Base-by-base conservation (phyloP, 2,113 vertebrate species). In the Ramphastos sulfuratus region DNA sequence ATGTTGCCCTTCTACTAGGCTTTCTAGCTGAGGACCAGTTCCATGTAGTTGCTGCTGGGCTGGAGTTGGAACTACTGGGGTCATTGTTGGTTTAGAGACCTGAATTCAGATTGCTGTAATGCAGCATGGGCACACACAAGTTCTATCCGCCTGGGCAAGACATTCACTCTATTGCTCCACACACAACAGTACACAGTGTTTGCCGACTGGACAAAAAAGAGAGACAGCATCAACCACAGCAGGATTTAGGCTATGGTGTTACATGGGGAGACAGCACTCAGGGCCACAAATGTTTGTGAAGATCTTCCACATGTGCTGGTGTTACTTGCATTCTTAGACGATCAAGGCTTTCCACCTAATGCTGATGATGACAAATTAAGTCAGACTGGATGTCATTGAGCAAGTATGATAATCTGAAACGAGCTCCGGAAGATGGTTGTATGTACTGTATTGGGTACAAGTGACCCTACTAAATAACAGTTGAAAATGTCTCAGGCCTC, bases 181-280 rank as follows among this genome's bases (percentile, higher is more conserved):
- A 0, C 7, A 15, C 33, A 67, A 11, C 28, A 35, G 28, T 48
- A 42, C 39, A 35, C 33, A 59, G 16, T 4, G 33, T 70, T 75
- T 74, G 39, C n/a, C 46, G 70, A 15, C 64, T 21, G 14, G 15
- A 30, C 39, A 52, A 58, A 52, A 58, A 24, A 77, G 23, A 59
- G 6, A 60, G 17, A 31, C 33, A 87, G 39, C 18, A n/a, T 25
- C 27, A 23, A n/a, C 35, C 3, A 0, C 15, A 54, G 24, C 56
- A 52, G 35, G 66, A 70, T 25, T 61, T 27, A 63, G 18, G 16
- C 46, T 76, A n/a, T 0, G 1, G 14, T 0, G 0, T 82, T 70
- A 44, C 1, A 0, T 4, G 12, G 15, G 8, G 56, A 77, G 33
- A 46, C 52, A 33, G 58, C 48, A n/a, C 35, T 31, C 37, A 14